Conservation (phyloP, 2,797 vertebrate species). For the Periophthalmus magnuspinnatus region DNA sequence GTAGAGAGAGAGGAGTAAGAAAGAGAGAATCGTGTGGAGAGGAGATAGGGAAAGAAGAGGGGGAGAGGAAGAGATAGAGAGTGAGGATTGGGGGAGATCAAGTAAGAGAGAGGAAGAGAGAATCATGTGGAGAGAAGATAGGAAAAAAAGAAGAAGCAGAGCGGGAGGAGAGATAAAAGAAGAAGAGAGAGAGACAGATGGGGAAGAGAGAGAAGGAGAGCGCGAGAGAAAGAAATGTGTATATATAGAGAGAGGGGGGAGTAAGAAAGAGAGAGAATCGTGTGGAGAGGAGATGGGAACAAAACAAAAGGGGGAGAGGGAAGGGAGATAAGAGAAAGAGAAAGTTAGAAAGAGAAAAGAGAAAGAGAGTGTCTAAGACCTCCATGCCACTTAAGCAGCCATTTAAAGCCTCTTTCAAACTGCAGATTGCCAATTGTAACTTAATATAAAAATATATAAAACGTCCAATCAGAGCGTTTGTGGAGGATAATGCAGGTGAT, state of each 20-base stretch:
- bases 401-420: slow-evolving; percentile 17
- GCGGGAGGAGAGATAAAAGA: not conserved
- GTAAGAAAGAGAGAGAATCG: not conserved
- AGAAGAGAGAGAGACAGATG: not conserved
- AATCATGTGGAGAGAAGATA: not conserved
- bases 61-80: too few relatives aligned
- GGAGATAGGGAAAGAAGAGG: too few relatives aligned
- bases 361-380: slow-evolving; percentile 35
- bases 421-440: slow-evolving; percentile 1
- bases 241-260: too few relatives aligned
- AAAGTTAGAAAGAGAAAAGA: not conserved
- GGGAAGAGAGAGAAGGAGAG: slow-evolving; percentile 16
- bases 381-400: slow-evolving; percentile 43
- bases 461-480: slow-evolving; percentile 15
- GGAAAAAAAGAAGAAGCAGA: not conserved
- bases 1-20: not conserved
- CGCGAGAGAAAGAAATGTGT: slow-evolving; percentile 29
- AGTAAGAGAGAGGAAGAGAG: too few relatives aligned
- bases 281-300: too few relatives aligned
- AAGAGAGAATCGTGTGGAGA: too few relatives aligned
- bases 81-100: too few relatives aligned
- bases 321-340: not conserved
- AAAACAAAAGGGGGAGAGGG: not conserved
- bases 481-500: slow-evolving; percentile 1
- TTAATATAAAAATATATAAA: slow-evolving; percentile 4